A percentile compares a stretch with the other conserved stretches of the same genome.
Conservation (phyloP, 2,113 vertebrate genomes). For the Pogona vitticeps region DNA sequence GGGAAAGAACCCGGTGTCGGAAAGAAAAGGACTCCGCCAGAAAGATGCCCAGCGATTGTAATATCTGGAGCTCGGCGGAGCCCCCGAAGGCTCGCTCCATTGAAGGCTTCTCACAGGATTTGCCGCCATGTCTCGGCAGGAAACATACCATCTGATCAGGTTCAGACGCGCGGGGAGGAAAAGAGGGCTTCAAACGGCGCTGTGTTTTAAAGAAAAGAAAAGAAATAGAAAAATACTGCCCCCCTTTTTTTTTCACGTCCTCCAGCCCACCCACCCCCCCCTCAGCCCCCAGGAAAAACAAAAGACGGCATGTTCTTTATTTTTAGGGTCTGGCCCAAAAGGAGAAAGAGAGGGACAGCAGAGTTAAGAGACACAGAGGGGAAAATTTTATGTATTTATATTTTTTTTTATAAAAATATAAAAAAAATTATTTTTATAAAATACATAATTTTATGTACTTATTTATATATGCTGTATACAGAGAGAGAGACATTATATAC, state of each 20-base stretch:
- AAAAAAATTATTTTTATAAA: too few species aligned
- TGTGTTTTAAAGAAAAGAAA: constrained; percentile 71
- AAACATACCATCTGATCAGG: constrained; percentile 97
- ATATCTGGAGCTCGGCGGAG: constrained; percentile 82
- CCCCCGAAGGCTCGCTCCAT: constrained; percentile 71
- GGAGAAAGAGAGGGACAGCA: background rate
- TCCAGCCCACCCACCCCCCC: constrained; percentile 75
- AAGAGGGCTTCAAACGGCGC: constrained; percentile 86
- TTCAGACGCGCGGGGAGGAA: constrained; percentile 89
- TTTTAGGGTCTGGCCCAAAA: constrained; percentile 75
- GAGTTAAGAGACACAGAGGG: too few species aligned
- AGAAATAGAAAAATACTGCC: constrained; percentile 69
- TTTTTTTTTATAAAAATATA: too few species aligned
- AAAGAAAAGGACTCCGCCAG: constrained; percentile 76
- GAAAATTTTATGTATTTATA: too few species aligned
- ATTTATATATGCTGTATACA: too few species aligned
- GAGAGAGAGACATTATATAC: too few species aligned
- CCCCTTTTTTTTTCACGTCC: constrained; percentile 84
- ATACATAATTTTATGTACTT: too few species aligned
- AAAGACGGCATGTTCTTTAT: constrained; percentile 80
- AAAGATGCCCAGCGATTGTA: constrained; percentile 89
- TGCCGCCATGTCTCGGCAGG: constrained; percentile 92
- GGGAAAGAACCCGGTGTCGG: constrained; percentile 59
- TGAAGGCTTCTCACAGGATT: constrained; percentile 83
- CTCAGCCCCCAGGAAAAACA: constrained; percentile 67